A percentile compares a stretch with the other conserved stretches of the same genome.
phyloP scores from a whole-genome alignment of 2,888 invertebrate species.

The Caenorhabditis panamensis region DNA sequence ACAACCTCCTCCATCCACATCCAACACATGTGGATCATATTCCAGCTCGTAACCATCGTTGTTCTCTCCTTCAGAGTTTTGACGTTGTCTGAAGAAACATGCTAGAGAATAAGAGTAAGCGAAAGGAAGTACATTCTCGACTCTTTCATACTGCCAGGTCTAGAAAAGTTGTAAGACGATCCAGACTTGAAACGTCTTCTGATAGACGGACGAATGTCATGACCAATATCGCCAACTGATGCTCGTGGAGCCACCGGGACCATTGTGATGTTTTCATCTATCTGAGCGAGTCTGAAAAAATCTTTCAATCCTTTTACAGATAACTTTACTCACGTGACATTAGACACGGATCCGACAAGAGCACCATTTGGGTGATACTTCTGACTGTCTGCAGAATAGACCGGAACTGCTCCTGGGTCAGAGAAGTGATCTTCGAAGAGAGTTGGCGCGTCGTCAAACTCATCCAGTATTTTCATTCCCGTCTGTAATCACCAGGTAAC shows the following conservation, averaged over 20 bases:
- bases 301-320: background rate
- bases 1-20: background rate
- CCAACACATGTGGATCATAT: conserved; percentile 14
- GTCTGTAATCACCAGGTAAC: conserved; percentile 45
- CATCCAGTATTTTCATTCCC: conserved; percentile 68
- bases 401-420: conserved; percentile 48
- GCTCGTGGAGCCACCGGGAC: conserved; percentile 46
- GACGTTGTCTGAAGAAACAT: conserved; percentile 28
- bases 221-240: conserved; percentile 42
- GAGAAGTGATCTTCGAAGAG: conserved; percentile 67
- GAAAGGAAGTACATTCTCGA: conserved; percentile 10
- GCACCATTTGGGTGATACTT: conserved; percentile 40
- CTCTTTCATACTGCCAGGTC: conserved; percentile 37
- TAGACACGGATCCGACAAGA: conserved; percentile 57
- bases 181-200: conserved; percentile 42
- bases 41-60: conserved; percentile 44
- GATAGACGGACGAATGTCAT: conserved; percentile 14
- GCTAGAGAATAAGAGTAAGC: no score
- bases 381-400: conserved; percentile 64
- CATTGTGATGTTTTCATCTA: conserved; percentile 54
- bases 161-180: conserved; percentile 25
- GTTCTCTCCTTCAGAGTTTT: conserved; percentile 18
- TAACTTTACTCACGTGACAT: conserved; percentile 39
- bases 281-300: conserved; percentile 44
- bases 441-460: conserved; percentile 51